These are phyloP conservation scores for Lagorchestes hirsutus DNA, from an alignment of 2,797 vertebrate species.

Conservation along the genomic window DNA sequence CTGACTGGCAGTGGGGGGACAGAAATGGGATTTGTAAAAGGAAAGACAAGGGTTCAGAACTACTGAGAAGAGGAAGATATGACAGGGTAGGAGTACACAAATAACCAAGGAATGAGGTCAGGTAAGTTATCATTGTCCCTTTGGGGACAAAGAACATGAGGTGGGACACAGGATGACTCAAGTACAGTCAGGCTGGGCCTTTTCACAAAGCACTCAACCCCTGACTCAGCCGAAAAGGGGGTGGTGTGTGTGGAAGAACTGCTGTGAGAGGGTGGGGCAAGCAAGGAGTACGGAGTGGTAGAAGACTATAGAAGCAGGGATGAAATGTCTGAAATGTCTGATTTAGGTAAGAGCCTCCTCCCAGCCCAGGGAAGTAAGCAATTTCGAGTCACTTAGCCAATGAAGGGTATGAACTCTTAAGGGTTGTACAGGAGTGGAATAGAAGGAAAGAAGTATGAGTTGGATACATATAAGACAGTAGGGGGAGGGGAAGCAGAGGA, in stretches of 20 bases:
- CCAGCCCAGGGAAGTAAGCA: neutral
- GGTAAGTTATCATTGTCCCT: neutral
- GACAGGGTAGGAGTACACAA: neutral
- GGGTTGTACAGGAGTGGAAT: neutral
- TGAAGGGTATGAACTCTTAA: neutral
- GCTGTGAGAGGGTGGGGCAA: neutral
- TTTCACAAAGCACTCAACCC: neutral
- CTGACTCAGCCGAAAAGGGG: neutral
- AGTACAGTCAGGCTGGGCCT: neutral
- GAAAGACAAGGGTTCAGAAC: neutral
- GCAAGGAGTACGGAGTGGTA: fast-evolving
- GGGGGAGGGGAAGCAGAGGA: neutral
- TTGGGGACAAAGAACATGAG: neutral
- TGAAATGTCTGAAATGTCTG: neutral
- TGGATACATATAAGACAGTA: neutral
- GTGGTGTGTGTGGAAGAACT: neutral
- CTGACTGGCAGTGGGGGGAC: neutral
- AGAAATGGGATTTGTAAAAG: neutral
- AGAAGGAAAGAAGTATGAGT: neutral
- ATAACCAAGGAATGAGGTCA: neutral
- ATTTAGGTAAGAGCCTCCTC: neutral
- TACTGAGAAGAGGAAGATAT: neutral
- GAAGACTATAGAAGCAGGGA: neutral
- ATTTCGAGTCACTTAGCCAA: neutral
- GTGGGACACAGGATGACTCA: neutral